phyloP scores from a whole-genome alignment of 2,888 invertebrate species.

The Calameuta idolon region DNA sequence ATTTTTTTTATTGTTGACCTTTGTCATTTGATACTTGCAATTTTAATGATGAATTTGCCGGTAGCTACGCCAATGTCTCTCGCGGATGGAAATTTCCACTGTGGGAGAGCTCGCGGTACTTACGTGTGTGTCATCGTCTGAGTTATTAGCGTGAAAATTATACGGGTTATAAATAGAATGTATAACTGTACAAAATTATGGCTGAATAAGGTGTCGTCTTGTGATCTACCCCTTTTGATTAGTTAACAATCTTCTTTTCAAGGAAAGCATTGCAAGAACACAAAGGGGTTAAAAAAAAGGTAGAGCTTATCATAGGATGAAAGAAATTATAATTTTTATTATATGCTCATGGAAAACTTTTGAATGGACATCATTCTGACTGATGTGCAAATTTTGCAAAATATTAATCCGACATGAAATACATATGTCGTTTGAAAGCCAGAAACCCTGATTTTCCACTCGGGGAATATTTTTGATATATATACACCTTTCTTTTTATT shows the following conservation, averaged over 20 bases:
- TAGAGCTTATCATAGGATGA: background rate
- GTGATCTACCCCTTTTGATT: background rate
- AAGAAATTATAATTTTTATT: background rate
- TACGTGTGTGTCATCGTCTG: slow-evolving; percentile 41
- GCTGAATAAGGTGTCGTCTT: background rate
- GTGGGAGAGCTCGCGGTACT: slow-evolving; percentile 33
- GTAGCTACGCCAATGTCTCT: slow-evolving; percentile 56
- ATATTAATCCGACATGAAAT: background rate
- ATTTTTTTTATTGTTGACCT: background rate
- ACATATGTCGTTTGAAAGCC: background rate
- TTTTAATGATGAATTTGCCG: slow-evolving; percentile 14
- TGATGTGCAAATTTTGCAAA: background rate
- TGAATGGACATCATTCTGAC: background rate
- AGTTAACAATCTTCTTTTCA: background rate
- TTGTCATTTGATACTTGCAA: background rate
- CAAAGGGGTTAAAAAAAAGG: background rate
- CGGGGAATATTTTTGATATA: background rate
- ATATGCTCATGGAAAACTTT: background rate
- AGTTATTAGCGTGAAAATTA: slow-evolving; percentile 51
- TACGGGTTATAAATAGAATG: slow-evolving; percentile 26
- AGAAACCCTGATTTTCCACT: background rate
- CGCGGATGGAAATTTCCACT: slow-evolving; percentile 61
- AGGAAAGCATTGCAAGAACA: background rate
- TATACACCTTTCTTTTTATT: too few species aligned
- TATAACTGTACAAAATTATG: background rate